phyloP scores from a whole-genome alignment of 2,888 invertebrate species.

The Papilio gigon region DNA sequence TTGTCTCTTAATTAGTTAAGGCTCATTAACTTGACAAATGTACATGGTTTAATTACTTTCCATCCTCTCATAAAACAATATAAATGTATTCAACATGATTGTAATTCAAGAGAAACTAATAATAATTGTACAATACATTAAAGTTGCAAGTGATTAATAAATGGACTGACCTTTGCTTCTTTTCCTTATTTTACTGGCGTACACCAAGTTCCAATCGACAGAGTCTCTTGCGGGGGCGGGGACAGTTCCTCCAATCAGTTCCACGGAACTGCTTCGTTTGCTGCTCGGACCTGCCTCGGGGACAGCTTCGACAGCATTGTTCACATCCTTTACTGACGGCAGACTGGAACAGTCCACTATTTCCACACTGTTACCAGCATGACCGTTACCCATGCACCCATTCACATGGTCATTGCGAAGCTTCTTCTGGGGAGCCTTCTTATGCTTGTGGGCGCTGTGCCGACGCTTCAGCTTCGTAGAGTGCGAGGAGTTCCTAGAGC shows the following conservation, averaged over 20 bases:
- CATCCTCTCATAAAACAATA: background rate
- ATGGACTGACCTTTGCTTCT: conserved; percentile 71
- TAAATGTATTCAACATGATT: background rate
- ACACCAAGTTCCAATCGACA: conserved; percentile 77
- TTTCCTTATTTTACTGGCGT: conserved; percentile 83
- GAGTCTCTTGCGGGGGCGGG: conserved; percentile 75
- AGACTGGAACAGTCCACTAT: conserved; percentile 65
- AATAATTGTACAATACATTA: background rate
- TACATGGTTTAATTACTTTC: background rate
- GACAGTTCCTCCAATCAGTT: conserved; percentile 73
- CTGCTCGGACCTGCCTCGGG: conserved; percentile 66
- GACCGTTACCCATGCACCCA: conserved; percentile 58
- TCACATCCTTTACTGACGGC: conserved; percentile 56
- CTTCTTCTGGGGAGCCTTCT: conserved; percentile 69
- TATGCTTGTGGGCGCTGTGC: conserved; percentile 68
- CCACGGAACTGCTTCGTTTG: conserved; percentile 71
- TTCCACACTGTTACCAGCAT: conserved; percentile 70
- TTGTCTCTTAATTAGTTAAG: conserved; percentile 11
- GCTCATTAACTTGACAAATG: conserved; percentile 14
- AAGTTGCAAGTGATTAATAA: background rate
- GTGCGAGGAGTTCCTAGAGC: conserved; percentile 76
- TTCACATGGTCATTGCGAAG: conserved; percentile 62
- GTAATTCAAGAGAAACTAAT: background rate
- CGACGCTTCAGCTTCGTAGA: conserved; percentile 71
- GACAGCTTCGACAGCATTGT: conserved; percentile 56